Percentiles rank a stretch among this genome's conserved stretches.
Evolutionary conservation across 2,797 vertebrate species (phyloP).

Genomic region (Anguilla megastoma): DNA sequence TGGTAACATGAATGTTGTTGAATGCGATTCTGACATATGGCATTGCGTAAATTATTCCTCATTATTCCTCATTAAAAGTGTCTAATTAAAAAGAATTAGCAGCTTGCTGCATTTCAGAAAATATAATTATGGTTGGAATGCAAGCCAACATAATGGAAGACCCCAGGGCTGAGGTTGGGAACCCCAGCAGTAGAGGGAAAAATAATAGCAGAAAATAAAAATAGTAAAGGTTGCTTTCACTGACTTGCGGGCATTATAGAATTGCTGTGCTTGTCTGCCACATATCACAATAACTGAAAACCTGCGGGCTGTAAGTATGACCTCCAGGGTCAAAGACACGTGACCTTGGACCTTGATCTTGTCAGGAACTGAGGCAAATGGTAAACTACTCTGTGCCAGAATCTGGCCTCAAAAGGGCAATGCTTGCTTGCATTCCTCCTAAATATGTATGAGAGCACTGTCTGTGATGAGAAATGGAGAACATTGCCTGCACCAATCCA

Average conservation of each 20-base stretch:
- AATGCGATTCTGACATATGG: too few species aligned
- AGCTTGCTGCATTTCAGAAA: too few species aligned
- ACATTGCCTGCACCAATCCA: neutral
- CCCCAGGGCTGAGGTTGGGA: too few species aligned
- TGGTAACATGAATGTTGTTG: too few species aligned
- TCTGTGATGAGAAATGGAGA: neutral
- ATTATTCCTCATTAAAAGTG: too few species aligned
- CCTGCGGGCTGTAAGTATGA: neutral
- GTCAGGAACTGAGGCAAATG: neutral
- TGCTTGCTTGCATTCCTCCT: neutral
- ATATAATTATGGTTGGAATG: too few species aligned
- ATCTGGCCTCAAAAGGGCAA: neutral
- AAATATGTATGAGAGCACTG: neutral
- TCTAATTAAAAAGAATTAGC: too few species aligned
- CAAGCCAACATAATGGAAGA: too few species aligned
- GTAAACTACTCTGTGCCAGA: neutral
- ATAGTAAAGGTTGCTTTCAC: neutral
- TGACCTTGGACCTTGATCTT: neutral
- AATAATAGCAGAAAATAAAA: neutral
- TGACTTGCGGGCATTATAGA: neutral
- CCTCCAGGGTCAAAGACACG: neutral
- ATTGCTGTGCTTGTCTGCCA: neutral
- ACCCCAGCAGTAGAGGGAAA: neutral
- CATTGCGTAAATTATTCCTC: too few species aligned
- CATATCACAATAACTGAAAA: neutral